A percentile compares a stretch with the other conserved stretches of the same genome.
Conservation (phyloP, 2,113 vertebrate genomes). For the Oryzias woworae region DNA sequence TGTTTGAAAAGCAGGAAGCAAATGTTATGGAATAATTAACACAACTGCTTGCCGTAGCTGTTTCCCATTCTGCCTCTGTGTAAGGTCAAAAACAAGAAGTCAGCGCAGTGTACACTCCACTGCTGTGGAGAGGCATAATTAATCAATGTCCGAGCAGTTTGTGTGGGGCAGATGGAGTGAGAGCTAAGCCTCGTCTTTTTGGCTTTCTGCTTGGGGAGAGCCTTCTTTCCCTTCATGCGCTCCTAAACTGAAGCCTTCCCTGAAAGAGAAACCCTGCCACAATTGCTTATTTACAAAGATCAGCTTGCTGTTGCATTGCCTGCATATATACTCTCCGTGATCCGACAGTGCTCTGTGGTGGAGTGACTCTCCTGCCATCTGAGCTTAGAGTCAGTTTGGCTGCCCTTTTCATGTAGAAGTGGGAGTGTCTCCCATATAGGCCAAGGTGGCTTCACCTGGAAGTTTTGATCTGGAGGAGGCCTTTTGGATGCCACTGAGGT, state of each 20-base stretch:
- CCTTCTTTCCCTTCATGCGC: constrained; percentile 53
- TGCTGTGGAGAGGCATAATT: constrained; percentile 60
- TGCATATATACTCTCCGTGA: constrained; percentile 50
- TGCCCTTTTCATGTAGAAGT: constrained; percentile 69
- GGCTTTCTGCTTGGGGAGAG: constrained; percentile 55
- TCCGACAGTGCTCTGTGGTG: constrained; percentile 56
- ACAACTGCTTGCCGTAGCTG: not conserved
- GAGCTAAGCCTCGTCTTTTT: constrained; percentile 51
- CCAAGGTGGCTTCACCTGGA: constrained; percentile 64
- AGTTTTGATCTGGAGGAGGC: constrained; percentile 72
- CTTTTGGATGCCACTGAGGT: constrained; percentile 53
- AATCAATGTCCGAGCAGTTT: constrained; percentile 54
- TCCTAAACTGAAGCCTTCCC: constrained; percentile 52
- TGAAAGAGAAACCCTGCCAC: constrained; percentile 37
- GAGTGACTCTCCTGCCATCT: constrained; percentile 59
- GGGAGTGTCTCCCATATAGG: constrained; percentile 30
- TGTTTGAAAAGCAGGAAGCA: not conserved
- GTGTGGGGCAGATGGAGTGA: constrained; percentile 60
- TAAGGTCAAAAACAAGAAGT: constrained; percentile 32
- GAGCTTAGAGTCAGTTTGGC: constrained; percentile 67
- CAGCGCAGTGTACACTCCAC: constrained; percentile 29
- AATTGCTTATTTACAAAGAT: constrained; percentile 62
- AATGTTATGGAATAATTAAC: no score
- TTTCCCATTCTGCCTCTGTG: constrained; percentile 8
- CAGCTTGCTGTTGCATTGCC: constrained; percentile 49